Base-by-base conservation (phyloP, 2,113 vertebrate genomes). In the Catharus bicknelli region DNA sequence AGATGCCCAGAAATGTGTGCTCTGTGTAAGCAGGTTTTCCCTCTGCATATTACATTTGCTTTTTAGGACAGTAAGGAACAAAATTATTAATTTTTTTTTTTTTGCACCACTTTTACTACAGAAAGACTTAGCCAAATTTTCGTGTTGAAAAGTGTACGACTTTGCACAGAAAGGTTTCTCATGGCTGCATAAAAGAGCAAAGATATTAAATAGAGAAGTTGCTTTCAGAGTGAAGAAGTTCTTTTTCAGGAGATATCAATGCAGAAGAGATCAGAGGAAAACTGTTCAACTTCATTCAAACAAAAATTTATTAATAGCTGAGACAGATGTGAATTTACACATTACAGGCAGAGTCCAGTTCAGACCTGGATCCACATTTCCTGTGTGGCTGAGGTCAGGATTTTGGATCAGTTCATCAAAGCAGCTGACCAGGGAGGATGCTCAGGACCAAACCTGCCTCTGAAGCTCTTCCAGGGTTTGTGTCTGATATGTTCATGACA, bases 1-100 rank as follows among this genome's bases (percentile, higher is more conserved):
- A 90, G 94, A 96, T 93, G 93, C 85, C 91, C 93, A 95, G 92
- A 87, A 90, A 94, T 58, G 76, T 74, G 90, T 90, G 66, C 84
- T 94, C 80, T 63, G 19, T 78, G 73, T 75, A 95, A 87, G 62
- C 64, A 76, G 58, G 23, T 87, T 96, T 94, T 93, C 73, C 89
- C 85, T 61, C 75, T 90, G 80, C 58, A 54, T 21, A 79, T 95
- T 88, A 45, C 59, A 43, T 81, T 68, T 86, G 57, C 18, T 94
- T 96, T 96, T 87, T 88, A 96, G 92, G 91, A 90, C 73, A 87
- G 81, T 57, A 45, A 74, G 47, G 64, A 90, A n/a, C 17, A 63
- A 93, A 88, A 42, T 54, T 16, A 91, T 78, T 68, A 50, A 23
- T 40, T 48, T 30, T 43, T 29, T 87, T 62, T 1, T 36, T 45